Evolutionary conservation across 2,797 vertebrate genomes (phyloP).

Genomic region (Heterohyrax brucei): DNA sequence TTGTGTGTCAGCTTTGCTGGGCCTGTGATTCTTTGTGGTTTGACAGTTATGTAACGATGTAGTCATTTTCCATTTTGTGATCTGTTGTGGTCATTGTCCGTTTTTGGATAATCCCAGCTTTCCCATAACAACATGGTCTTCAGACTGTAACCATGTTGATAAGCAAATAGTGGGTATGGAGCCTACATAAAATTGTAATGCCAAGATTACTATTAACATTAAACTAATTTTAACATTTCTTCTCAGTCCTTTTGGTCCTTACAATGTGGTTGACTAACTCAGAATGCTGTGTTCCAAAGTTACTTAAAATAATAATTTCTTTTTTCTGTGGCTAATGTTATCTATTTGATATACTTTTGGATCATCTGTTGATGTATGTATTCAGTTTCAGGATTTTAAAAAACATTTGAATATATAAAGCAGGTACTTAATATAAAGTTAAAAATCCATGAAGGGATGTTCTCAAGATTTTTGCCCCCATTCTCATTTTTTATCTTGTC

Average conservation of each 20-base stretch:
- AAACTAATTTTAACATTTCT: slow-evolving; percentile 13
- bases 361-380: not conserved
- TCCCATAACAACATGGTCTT: no score
- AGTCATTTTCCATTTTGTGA: no score
- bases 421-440: not conserved
- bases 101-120: not conserved
- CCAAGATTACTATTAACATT: not conserved
- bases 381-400: not conserved
- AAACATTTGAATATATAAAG: not conserved
- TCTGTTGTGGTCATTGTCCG: no score
- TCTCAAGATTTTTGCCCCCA: not conserved
- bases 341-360: not conserved
- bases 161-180: not conserved
- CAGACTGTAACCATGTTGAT: no score
- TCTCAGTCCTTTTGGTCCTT: not conserved
- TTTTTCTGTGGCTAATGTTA: not conserved
- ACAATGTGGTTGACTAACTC: not conserved
- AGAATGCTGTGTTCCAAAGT: slow-evolving; percentile 11
- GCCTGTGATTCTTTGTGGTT: no score
- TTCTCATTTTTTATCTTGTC: not conserved
- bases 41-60: no score
- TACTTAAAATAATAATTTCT: slow-evolving; percentile 14
- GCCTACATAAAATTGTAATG: not conserved
- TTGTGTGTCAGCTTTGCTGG: no score
- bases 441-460: not conserved